A percentile compares a stretch with the other conserved stretches of the same genome.
Conservation (phyloP, 2,797 vertebrate species). For the Eremophila alpestris region DNA sequence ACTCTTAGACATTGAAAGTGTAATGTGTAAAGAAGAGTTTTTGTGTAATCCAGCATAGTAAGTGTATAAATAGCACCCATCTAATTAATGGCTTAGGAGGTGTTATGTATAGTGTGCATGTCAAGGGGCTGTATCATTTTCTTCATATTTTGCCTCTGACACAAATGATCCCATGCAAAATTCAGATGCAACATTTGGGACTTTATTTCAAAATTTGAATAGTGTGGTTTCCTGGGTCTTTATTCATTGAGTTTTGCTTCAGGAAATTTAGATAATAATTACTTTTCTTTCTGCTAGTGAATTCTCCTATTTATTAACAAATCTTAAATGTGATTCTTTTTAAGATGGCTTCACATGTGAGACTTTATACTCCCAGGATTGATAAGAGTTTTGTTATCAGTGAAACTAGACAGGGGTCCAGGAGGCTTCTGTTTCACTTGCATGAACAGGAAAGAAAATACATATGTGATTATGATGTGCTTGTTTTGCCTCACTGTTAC, state of each 20-base stretch:
- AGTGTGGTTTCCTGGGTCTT: background rate
- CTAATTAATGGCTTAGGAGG: constrained; percentile 35
- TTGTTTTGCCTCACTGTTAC: background rate
- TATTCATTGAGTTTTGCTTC: background rate
- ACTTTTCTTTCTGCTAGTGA: background rate
- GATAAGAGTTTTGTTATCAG: background rate
- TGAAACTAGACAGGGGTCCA: background rate
- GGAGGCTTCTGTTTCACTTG: background rate
- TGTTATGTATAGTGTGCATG: background rate
- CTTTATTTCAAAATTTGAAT: background rate
- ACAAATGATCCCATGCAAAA: background rate
- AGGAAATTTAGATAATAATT: background rate
- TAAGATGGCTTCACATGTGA: background rate
- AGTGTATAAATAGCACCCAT: constrained; percentile 30
- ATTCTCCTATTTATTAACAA: background rate
- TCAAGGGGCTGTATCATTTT: background rate
- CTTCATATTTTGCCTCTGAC: background rate
- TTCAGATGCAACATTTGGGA: background rate
- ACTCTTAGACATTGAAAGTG: background rate
- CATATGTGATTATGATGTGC: background rate
- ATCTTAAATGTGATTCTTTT: background rate
- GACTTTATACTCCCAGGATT: background rate
- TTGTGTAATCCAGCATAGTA: constrained; percentile 17
- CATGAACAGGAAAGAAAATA: background rate
- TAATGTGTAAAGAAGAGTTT: background rate